Base-by-base conservation (phyloP, 2,888 invertebrate species). In the Disparrhopalites patrizii region DNA sequence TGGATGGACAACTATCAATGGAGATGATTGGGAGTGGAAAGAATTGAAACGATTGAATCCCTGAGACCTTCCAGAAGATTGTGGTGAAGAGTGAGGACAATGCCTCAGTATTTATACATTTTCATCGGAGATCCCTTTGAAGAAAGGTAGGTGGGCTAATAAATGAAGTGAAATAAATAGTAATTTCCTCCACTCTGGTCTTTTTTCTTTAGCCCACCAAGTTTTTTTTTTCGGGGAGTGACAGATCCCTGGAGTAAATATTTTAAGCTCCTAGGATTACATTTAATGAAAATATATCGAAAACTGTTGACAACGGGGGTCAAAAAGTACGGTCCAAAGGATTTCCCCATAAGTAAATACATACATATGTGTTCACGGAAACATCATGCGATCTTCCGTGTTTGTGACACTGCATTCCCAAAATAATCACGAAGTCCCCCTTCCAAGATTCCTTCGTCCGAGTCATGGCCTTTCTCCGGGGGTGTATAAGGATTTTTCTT, bases 281-380 rank as follows among this genome's bases (percentile, higher is more conserved):
- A 47, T 65, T 28, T 70, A 67, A 72, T 72, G 72, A 72, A 69
- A 72, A 72, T 72, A 69, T 70, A 72, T 70, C 66, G 72, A 69
- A 66, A 72, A 54, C 13, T 47, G 47, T 47, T 47, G 47, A 47
- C 47, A 13, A 25, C 23, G 23, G 47, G 47, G 47, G 47, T 47
- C 47, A 47, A 47, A 20, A 47, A n/a, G n/a, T n/a, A n/a, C n/a
- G n/a, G n/a, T n/a, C n/a, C n/a, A n/a, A n/a, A n/a, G n/a, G n/a
- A n/a, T n/a, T n/a, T n/a, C n/a, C n/a, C n/a, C n/a, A n/a, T n/a
- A n/a, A n/a, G n/a, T n/a, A n/a, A n/a, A n/a, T n/a, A 20, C 47
- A n/a, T 23, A 47, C 47, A 23, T 23, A 5, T 47, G 47, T 47
- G 20, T 47, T 40, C 23, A 23, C 20, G 8, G 20, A 47, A 25